Conservation (phyloP, 1,140 invertebrate species). For the Platyura marginata region DNA sequence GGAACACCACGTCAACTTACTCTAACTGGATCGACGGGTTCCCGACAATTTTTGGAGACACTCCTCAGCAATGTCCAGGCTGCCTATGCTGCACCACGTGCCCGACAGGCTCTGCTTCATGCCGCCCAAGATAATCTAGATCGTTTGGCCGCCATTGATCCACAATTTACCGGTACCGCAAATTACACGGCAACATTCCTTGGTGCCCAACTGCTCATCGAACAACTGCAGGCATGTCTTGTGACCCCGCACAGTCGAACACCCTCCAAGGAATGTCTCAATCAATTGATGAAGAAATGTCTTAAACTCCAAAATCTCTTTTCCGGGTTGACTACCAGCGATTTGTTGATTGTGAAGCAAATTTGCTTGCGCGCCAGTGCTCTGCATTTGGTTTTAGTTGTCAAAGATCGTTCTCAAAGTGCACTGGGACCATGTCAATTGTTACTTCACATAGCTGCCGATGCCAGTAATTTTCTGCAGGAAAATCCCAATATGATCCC, state of each 20-base stretch:
- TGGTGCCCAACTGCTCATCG: constrained; percentile 36
- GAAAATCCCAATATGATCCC: constrained; percentile 29
- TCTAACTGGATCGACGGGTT: constrained; percentile 16
- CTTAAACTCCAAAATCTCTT: constrained; percentile 67
- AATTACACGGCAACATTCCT: constrained; percentile 74
- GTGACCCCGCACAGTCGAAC: constrained; percentile 15
- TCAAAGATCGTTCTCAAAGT: constrained; percentile 30
- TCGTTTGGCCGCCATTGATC: constrained; percentile 69
- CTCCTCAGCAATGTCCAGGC: constrained; percentile 52
- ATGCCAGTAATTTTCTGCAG: constrained; percentile 17
- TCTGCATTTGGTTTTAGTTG: constrained; percentile 55
- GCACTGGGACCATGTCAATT: constrained; percentile 30
- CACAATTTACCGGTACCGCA: constrained; percentile 59
- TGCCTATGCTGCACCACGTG: constrained; percentile 30
- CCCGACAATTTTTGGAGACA: constrained; percentile 44
- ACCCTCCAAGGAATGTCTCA: constrained; percentile 22
- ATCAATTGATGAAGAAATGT: constrained; percentile 44
- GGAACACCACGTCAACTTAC: constrained; percentile 14
- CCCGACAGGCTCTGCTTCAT: constrained; percentile 36
- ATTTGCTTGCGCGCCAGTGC: constrained; percentile 68
- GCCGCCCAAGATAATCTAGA: constrained; percentile 52
- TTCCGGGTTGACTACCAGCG: constrained; percentile 52
- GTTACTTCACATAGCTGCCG: constrained; percentile 18
- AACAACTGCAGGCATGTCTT: constrained; percentile 19
- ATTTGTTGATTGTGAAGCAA: constrained; percentile 61